phyloP scores from a whole-genome alignment of 2,888 invertebrate species.

The Parnassius apollo region DNA sequence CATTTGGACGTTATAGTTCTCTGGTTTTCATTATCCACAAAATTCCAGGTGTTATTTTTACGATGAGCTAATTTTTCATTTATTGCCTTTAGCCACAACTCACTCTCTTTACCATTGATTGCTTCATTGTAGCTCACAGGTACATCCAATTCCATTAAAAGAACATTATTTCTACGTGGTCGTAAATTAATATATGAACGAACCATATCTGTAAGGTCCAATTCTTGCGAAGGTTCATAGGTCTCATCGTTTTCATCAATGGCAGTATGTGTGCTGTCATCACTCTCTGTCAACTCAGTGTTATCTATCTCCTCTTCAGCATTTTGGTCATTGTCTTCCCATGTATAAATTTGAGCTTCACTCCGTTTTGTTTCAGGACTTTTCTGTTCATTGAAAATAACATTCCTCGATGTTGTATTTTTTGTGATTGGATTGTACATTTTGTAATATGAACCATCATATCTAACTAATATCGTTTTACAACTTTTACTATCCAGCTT shows the following conservation, averaged over 20 bases:
- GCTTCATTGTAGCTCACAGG: conserved; percentile 37
- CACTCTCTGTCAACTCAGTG: not conserved
- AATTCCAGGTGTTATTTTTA: conserved; percentile 27
- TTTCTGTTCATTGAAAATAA: conserved; percentile 36
- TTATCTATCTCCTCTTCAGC: not conserved
- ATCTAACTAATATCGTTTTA: too few species aligned
- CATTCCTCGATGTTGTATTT: conserved; percentile 31
- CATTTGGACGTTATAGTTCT: too few species aligned
- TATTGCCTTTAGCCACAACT: conserved; percentile 32
- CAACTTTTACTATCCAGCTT: too few species aligned
- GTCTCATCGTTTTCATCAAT: not conserved
- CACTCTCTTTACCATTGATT: conserved; percentile 27
- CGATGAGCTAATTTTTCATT: conserved; percentile 32
- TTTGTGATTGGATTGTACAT: too few species aligned
- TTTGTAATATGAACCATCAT: too few species aligned
- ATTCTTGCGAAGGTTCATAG: conserved; percentile 29
- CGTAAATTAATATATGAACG: conserved; percentile 28
- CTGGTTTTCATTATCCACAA: too few species aligned
- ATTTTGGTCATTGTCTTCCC: not conserved
- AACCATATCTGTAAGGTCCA: conserved; percentile 19
- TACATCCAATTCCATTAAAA: conserved; percentile 31
- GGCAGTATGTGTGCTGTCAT: conserved; percentile 1
- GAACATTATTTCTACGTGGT: conserved; percentile 30
- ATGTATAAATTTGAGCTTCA: not conserved
- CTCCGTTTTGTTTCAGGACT: conserved; percentile 28